Percentiles rank a stretch among this genome's conserved stretches.
phyloP scores from a whole-genome alignment of 2,888 invertebrate species.

The Eurois occulta region DNA sequence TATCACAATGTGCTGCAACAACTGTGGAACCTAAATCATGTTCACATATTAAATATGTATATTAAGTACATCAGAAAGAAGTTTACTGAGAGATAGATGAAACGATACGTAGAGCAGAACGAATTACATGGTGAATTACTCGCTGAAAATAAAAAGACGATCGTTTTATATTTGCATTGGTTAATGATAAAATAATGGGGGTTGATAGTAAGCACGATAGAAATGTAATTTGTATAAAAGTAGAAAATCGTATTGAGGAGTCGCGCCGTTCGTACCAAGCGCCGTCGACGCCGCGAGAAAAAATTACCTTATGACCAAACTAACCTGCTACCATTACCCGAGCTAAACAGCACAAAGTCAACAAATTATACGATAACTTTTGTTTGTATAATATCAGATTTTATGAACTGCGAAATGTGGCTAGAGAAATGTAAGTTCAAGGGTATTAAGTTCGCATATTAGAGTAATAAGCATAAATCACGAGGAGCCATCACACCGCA shows the following conservation, averaged over 20 bases:
- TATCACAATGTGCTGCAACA: constrained; percentile 25
- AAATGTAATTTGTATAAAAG: constrained; percentile 89
- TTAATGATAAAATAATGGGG: constrained; percentile 90
- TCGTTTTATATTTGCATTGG: constrained; percentile 83
- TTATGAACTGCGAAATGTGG: constrained; percentile 75
- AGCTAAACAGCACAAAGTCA: constrained; percentile 69
- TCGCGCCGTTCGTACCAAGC: constrained; percentile 85
- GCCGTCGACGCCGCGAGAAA: constrained; percentile 82
- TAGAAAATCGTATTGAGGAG: constrained; percentile 83
- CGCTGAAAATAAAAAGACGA: constrained; percentile 77
- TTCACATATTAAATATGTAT: neutral
- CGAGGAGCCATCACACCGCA: constrained; percentile 64
- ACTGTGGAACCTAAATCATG: constrained; percentile 3
- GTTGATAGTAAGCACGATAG: constrained; percentile 88
- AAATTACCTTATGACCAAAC: constrained; percentile 86
- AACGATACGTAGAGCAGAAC: constrained; percentile 3
- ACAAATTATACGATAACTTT: constrained; percentile 77
- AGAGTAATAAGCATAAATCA: constrained; percentile 68
- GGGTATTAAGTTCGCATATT: constrained; percentile 65
- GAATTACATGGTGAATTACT: constrained; percentile 73
- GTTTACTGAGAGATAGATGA: neutral
- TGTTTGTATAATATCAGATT: constrained; percentile 75
- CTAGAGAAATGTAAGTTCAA: constrained; percentile 71
- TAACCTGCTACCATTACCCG: constrained; percentile 77
- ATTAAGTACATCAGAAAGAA: neutral